phyloP scores from a whole-genome alignment of 2,113 vertebrate species.

The Trematomus loennbergii region DNA sequence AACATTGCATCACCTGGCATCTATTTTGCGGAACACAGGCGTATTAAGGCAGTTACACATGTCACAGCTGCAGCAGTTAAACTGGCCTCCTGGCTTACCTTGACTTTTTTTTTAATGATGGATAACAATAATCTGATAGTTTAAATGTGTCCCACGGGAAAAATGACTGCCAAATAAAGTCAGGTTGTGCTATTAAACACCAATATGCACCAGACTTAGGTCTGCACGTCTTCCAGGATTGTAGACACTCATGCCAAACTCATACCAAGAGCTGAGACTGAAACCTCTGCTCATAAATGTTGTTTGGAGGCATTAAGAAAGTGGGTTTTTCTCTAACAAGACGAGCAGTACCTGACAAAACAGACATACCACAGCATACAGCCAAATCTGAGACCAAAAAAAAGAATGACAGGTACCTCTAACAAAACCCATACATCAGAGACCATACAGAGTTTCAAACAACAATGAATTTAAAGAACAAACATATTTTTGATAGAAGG shows the following conservation, averaged over 20 bases:
- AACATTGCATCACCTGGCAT: constrained; percentile 79
- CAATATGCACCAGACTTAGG: constrained; percentile 38
- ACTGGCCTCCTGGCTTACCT: constrained; percentile 48
- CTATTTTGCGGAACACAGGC: constrained; percentile 67
- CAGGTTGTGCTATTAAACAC: constrained; percentile 46
- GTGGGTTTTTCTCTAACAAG: constrained; percentile 7
- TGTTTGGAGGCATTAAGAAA: not conserved
- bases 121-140: constrained; percentile 73
- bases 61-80: constrained; percentile 76
- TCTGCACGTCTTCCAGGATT: constrained; percentile 36
- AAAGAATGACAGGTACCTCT: not conserved
- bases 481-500: not conserved
- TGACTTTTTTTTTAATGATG: constrained; percentile 45
- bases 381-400: not conserved
- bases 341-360: not conserved
- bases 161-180: constrained; percentile 65
- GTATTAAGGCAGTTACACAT: constrained; percentile 52
- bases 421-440: not conserved
- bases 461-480: too few relatives aligned
- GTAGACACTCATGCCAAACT: constrained; percentile 11
- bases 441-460: not conserved
- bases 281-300: constrained; percentile 3
- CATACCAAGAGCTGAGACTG: constrained; percentile 28
- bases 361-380: not conserved
- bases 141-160: constrained; percentile 66